Evolutionary conservation across 64 coral and sea anemone species (phyloP).

Genomic region (Porites lutea): DNA sequence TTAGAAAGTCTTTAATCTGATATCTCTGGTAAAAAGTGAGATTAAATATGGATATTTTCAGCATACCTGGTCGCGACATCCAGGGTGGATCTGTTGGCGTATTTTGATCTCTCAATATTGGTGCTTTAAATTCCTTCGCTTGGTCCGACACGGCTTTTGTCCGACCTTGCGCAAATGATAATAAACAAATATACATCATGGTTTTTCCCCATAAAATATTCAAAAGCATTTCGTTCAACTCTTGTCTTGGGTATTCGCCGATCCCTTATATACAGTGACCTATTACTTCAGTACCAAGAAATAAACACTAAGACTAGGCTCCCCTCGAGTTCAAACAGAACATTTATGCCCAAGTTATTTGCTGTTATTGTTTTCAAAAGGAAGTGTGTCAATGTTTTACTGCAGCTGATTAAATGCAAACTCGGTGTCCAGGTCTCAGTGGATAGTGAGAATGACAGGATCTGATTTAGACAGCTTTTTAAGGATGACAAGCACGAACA

Average conservation of each 20-base stretch:
- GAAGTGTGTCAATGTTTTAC: background rate
- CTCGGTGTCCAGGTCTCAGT: background rate
- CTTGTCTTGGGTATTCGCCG: background rate
- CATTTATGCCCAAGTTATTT: background rate
- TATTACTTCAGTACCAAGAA: background rate
- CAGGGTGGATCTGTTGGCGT: conserved; percentile 3
- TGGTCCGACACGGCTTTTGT: background rate
- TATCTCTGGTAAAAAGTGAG: background rate
- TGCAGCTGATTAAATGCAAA: background rate
- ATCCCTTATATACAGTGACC: background rate
- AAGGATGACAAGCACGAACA: background rate
- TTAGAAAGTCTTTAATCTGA: background rate
- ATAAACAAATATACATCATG: background rate
- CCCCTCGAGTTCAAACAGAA: too few species aligned
- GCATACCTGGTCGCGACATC: conserved; percentile 38
- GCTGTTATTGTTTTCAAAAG: background rate
- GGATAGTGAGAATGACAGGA: background rate
- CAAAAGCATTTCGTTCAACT: background rate
- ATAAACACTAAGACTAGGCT: too few species aligned
- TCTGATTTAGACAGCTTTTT: conserved; percentile 18
- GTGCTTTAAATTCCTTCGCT: background rate
- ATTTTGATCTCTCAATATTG: background rate
- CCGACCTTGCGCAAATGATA: background rate
- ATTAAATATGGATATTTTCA: background rate
- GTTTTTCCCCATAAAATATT: background rate